Base-by-base conservation (phyloP, 2,113 vertebrate species). In the Manacus vitellinus region DNA sequence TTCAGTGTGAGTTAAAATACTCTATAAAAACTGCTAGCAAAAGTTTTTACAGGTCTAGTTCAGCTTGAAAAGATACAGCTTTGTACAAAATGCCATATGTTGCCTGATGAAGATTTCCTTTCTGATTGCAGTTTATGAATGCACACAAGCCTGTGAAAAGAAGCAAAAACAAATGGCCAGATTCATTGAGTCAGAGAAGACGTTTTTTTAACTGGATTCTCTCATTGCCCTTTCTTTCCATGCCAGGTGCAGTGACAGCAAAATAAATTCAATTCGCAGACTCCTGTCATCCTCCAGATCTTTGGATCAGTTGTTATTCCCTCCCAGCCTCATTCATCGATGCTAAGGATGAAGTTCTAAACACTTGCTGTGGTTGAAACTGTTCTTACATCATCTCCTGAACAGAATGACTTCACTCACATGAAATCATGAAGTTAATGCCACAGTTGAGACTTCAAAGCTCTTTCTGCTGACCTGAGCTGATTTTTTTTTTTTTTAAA, bases 171-270 rank as follows among this genome's bases (percentile, higher is more conserved):
- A 96, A 95, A 87, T 76, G 73, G 58, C 54, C 4, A 8, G 47
- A 89, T 95, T 91, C 74, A 41, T 21, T 88, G 73, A 95, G 56
- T 91, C 81, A 91, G 68, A 83, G 71, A 85, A 70, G 61, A 89
- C 2, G 0, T 16, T 89, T 86, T 92, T 73, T 89, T 62, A 81
- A 92, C 59, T 85, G 56, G 10, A 75, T 81, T 70, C 30, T 89
- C 73, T 84, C 56, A 41, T 77, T 92, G 55, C 39, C 47, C 74
- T 91, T 95, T 94, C n/a, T 95, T 94, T 92, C 84, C 65, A 84
- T 82, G 66, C 76, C 80, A 77, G 70, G 63, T 94, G 87, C 86
- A 91, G 65, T 56, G 55, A 85, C 68, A 81, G 77, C 68, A 75
- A 91, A 95, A 92, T 83, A 76, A 94, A 73, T 65, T 44, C 17